Evolutionary conservation across 1,140 invertebrate species (phyloP), one percentile per base, ranked within the genome.

Genomic region (Gryon sp.): DNA sequence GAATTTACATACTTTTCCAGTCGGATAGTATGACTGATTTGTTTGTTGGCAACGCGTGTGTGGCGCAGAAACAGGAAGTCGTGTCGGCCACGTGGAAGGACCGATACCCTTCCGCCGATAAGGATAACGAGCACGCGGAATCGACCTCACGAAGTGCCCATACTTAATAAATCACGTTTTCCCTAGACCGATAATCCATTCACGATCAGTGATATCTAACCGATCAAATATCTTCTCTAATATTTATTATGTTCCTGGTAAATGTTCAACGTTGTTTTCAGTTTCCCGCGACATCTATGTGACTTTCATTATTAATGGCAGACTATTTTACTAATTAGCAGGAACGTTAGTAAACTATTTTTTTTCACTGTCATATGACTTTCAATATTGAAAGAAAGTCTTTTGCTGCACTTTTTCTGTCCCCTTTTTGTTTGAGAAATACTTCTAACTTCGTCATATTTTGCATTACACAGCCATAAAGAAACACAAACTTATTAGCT

Each of bases 131-230:
- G 78, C 74, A 62, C 69, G 69, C 60, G 70, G 53, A 62, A 70
- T 57, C 59, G 46, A 55, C 55, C 62, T 72, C 73, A 76, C 77
- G 77, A 79, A 65, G 34, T 76, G 53, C 59, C 68, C 60, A 70
- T 69, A 70, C 73, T 76, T 79, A 76, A 80, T 80, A 77, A 80
- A 80, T 80, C 78, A 77, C 74, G 78, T 77, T 80, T 75, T 63
- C 40, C 57, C 38, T 12, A 22, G 50, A 65, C 26, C 72, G 68
- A 79, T 79, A 76, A 79, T 79, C 77, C 38, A 73, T 73, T 59
- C 46, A 65, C 73, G 77, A 79, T 79, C 73, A 52, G 26, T 69
- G 73, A 79, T 79, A 79, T 69, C 62, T 36, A 15, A 43, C 53
- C 19, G 75, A 72, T 77, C 62, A 28, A 69, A 18, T 38, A 55